Conservation (phyloP, 2,113 vertebrate species). For the Notechis scutatus region DNA sequence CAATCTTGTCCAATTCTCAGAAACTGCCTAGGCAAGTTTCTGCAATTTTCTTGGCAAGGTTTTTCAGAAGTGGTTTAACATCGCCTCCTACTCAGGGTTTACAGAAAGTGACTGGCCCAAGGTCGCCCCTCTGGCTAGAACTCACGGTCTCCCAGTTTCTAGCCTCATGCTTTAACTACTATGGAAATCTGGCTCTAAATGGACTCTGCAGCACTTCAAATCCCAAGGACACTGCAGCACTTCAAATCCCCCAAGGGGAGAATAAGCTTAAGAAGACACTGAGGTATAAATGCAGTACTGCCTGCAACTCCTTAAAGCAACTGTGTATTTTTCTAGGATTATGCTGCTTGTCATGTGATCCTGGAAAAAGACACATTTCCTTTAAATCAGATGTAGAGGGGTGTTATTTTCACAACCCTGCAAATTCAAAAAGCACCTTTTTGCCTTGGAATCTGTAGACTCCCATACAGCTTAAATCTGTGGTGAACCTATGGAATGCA, state of each 20-base stretch:
- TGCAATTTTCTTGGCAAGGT: neutral
- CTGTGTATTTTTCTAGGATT: neutral
- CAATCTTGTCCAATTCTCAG: neutral
- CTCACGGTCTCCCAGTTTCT: neutral
- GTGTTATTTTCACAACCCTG: neutral
- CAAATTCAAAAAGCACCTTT: neutral
- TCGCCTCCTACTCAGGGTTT: neutral
- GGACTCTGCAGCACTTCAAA: neutral
- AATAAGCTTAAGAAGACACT: neutral
- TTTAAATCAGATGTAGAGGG: neutral
- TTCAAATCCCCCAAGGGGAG: neutral
- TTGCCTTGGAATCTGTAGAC: neutral
- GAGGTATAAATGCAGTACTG: neutral
- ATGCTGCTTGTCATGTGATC: neutral
- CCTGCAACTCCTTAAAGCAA: neutral
- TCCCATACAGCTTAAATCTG: neutral
- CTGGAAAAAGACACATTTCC: neutral
- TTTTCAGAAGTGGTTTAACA: neutral
- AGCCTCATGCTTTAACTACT: neutral
- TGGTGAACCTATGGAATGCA: too few species aligned
- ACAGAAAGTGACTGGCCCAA: neutral
- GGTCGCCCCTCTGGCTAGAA: neutral
- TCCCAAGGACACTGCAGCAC: neutral
- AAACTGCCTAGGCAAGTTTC: neutral
- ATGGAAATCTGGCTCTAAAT: neutral